Evolutionary conservation across 2,888 invertebrate genomes (phyloP), one percentile per base, ranked within the genome.

Genomic region (Caenorhabditis afra): DNA sequence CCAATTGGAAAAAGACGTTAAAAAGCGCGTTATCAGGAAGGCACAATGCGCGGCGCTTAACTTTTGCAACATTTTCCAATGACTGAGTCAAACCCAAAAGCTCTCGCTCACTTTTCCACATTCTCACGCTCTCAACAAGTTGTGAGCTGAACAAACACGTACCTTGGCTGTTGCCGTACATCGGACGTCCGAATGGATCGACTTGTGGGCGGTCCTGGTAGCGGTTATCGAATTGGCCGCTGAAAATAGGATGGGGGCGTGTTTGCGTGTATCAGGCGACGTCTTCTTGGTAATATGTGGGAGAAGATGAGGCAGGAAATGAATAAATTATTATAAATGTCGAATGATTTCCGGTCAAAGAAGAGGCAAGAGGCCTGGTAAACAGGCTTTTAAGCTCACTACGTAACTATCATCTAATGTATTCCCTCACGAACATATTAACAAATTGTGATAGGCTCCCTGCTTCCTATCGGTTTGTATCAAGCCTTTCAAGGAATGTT

Each of bases 111-210:
- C 29, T 29, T 29, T 29, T n/a, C n/a, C 29, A 29, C 29, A 3
- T 29, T 29, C 29, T 29, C 29, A 29, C 29, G 29, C 4, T 29
- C 29, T 29, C 29, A n/a, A 29, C 29, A 29, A 29, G 29, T 29
- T 29, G 29, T 29, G 7, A 23, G 14, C 18, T 12, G 20, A 20
- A 12, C 10, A 12, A 18, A 22, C 4, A 22, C 50, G 16, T 20
- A 73, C 73, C 58, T n/a, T 49, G 7, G 29, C 29, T 41, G 41
- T 23, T 64, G 16, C 39, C 39, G 37, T 58, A 70, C 41, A 70
- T 39, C 11, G 77, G 77, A 29, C 77, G 64, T 23, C 77, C 77
- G 49, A 77, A 77, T n/a, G 77, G 70, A 61, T 77, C 77, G 0
- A 77, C 65, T 2, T 37, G 8, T 8, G 57, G 62, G 41, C 75